phyloP scores from a whole-genome alignment of 1,140 invertebrate species.

The Bombus fervidus region DNA sequence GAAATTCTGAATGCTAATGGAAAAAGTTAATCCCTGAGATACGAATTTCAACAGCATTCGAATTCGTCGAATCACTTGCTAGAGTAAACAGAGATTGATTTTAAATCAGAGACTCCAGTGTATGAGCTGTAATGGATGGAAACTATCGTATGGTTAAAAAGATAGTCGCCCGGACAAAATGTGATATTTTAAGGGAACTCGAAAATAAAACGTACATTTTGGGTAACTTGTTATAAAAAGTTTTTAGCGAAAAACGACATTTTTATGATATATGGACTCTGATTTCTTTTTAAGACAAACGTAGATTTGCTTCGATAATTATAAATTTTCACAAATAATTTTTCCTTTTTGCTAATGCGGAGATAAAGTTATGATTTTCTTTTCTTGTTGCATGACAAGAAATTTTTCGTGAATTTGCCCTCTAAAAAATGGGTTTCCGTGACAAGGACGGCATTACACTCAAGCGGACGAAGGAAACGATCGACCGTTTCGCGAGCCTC shows the following conservation, averaged over 20 bases:
- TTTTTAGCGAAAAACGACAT: too few species aligned
- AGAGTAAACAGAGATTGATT: neutral
- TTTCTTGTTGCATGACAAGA: neutral
- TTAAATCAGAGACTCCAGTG: too few species aligned
- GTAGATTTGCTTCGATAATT: neutral
- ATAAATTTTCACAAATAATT: neutral
- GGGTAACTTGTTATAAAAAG: too few species aligned
- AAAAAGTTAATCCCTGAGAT: slow-evolving; percentile 2
- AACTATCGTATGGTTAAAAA: too few species aligned
- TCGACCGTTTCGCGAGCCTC: neutral
- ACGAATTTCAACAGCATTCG: slow-evolving; percentile 3
- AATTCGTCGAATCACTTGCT: neutral
- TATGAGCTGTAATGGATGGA: neutral
- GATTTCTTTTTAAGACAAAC: too few species aligned
- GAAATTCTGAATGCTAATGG: slow-evolving; percentile 18
- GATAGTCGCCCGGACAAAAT: neutral
- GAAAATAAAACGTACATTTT: neutral
- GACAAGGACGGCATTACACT: neutral
- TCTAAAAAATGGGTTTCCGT: slow-evolving; percentile 8
- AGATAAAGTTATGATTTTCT: neutral
- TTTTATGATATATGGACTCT: too few species aligned
- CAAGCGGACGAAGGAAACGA: neutral
- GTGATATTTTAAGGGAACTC: neutral
- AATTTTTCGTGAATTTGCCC: neutral
- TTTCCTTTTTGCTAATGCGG: neutral